These are phyloP conservation scores for Syndactyla subalaris DNA, from an alignment of 2,797 vertebrate species.

Conservation along the genomic window DNA sequence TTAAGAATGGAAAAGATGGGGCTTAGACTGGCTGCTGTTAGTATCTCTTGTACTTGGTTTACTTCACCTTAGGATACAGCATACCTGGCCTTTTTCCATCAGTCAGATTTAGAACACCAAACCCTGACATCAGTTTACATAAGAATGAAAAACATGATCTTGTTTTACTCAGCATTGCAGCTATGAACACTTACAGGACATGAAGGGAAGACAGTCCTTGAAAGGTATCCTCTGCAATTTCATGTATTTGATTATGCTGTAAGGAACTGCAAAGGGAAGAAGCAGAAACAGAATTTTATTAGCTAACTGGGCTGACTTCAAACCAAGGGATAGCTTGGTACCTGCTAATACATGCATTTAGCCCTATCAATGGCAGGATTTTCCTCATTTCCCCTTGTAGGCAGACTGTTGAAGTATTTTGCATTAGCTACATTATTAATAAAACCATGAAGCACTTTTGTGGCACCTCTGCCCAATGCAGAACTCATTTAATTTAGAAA, in stretches of 20 bases:
- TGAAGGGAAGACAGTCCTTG: conserved; percentile 87
- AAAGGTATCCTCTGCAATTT: conserved; percentile 88
- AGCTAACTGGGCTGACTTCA: background rate
- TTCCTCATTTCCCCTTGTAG: background rate
- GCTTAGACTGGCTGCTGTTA: background rate
- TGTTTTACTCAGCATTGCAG: background rate
- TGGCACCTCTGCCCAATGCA: background rate
- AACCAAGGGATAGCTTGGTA: background rate
- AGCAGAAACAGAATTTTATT: background rate
- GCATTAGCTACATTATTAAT: background rate
- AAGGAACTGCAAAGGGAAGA: conserved; percentile 83
- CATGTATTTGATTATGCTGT: conserved; percentile 90
- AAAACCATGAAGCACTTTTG: background rate
- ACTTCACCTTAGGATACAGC: background rate
- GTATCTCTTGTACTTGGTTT: background rate
- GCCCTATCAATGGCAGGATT: background rate
- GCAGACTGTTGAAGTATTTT: background rate
- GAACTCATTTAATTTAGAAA: background rate
- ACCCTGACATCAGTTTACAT: background rate
- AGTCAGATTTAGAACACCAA: background rate
- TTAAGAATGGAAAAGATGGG: background rate
- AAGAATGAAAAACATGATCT: background rate
- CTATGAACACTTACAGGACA: conserved; percentile 86
- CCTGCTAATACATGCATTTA: background rate
- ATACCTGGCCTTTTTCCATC: background rate